Conservation (phyloP, 1,140 invertebrate species). For the Camponotus pennsylvanicus region DNA sequence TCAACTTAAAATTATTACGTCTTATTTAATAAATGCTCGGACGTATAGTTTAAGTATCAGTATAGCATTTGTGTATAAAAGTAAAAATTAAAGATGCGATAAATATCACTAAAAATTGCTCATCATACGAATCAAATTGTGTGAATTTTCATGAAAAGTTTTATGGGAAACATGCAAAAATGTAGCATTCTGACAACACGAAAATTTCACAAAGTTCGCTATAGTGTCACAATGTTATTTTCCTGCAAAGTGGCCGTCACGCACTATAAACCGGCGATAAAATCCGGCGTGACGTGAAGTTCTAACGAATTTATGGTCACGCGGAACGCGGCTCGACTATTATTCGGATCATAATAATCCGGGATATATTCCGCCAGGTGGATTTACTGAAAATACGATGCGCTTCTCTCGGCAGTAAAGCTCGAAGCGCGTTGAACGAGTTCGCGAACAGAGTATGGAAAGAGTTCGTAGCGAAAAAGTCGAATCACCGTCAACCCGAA, state of each 20-base stretch:
- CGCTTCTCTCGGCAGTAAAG: background rate
- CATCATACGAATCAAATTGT: background rate
- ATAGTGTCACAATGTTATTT: constrained; percentile 24
- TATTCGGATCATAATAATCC: constrained; percentile 48
- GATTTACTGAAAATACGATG: constrained; percentile 35
- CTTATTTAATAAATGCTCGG: background rate
- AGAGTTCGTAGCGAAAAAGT: constrained; percentile 23
- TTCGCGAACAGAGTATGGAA: background rate
- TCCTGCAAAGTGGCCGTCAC: constrained; percentile 42
- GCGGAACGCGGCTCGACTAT: constrained; percentile 39
- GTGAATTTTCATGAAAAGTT: background rate
- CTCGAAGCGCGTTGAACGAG: background rate
- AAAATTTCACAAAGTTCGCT: constrained; percentile 6
- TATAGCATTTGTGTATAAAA: background rate
- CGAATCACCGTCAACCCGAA: background rate
- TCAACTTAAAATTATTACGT: background rate
- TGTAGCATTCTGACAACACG: background rate
- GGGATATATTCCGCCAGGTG: constrained; percentile 23
- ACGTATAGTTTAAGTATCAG: too few relatives aligned
- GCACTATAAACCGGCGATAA: constrained; percentile 30
- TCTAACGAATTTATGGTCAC: constrained; percentile 55
- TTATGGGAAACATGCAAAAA: background rate
- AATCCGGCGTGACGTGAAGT: constrained; percentile 23
- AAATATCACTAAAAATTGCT: background rate
- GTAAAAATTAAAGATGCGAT: background rate